These are phyloP conservation scores for Cyprinodon variegatus DNA, from an alignment of 2,113 vertebrate genomes.

Conservation along the genomic window DNA sequence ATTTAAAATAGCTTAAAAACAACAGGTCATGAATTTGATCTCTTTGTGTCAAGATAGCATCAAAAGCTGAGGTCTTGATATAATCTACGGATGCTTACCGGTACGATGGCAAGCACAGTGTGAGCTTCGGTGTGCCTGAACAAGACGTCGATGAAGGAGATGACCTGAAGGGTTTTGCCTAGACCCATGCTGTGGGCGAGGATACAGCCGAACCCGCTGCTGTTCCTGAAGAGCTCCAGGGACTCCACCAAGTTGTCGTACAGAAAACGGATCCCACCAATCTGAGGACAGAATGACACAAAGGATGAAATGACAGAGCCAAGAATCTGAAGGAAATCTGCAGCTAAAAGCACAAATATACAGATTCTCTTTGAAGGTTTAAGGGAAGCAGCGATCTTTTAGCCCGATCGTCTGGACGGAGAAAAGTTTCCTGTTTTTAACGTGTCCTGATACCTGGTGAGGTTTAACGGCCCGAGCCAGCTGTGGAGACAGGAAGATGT, in stretches of 20 bases:
- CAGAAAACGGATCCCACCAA: conserved; percentile 94
- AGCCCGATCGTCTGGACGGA: neutral
- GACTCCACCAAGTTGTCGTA: conserved; percentile 98
- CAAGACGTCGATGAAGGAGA: conserved; percentile 94
- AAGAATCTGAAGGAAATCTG: neutral
- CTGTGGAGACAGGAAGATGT: conserved; percentile 90
- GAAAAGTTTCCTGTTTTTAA: neutral
- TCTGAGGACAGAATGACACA: conserved; percentile 73
- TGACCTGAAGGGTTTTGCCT: conserved; percentile 96
- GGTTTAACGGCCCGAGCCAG: conserved; percentile 90
- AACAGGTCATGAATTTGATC: too few species aligned
- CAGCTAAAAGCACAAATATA: neutral
- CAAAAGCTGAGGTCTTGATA: neutral
- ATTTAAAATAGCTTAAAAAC: too few species aligned
- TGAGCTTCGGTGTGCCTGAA: conserved; percentile 92
- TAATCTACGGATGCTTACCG: conserved; percentile 81
- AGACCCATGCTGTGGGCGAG: conserved; percentile 98
- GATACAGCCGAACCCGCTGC: conserved; percentile 94
- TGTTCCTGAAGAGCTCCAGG: conserved; percentile 88
- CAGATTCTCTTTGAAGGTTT: neutral
- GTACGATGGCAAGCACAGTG: conserved; percentile 97
- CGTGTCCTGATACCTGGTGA: conserved; percentile 85
- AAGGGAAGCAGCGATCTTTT: neutral
- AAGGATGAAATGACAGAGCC: neutral
- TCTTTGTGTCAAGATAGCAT: neutral